Evolutionary conservation across 2,113 vertebrate species (phyloP).

Genomic region (Elaphurus davidianus): DNA sequence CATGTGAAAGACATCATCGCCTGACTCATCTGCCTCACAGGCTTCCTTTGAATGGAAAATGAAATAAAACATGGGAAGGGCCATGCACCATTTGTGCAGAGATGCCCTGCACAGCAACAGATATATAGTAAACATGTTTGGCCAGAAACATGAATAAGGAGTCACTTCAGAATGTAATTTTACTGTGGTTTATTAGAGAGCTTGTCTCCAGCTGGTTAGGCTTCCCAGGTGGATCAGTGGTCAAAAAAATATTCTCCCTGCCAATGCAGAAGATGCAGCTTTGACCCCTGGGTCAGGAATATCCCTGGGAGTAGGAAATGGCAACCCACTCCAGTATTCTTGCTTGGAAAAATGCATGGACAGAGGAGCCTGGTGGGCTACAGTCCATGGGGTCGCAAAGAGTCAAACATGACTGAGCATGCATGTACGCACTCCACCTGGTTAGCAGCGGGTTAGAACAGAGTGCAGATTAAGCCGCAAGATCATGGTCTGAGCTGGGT

Average conservation of each 20-base stretch:
- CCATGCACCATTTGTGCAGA: neutral
- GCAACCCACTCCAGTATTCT: neutral
- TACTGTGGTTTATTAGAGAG: neutral
- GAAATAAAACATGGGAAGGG: neutral
- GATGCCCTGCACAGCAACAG: neutral
- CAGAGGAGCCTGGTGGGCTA: neutral
- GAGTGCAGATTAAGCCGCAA: neutral
- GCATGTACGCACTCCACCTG: neutral
- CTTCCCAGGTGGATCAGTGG: neutral
- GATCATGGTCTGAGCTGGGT: neutral
- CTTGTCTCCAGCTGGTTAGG: neutral
- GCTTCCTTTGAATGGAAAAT: neutral
- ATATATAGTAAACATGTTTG: neutral
- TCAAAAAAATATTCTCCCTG: neutral
- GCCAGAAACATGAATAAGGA: neutral
- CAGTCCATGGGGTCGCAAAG: neutral
- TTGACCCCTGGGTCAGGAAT: neutral
- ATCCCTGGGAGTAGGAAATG: neutral
- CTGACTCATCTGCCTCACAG: neutral
- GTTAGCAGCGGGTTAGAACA: neutral
- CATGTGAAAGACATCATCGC: neutral
- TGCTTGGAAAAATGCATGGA: neutral
- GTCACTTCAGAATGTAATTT: neutral
- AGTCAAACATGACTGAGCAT: neutral
- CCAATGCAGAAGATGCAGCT: neutral